phyloP scores from a whole-genome alignment of 2,888 invertebrate genomes.

The Drosophila kuntzei region DNA sequence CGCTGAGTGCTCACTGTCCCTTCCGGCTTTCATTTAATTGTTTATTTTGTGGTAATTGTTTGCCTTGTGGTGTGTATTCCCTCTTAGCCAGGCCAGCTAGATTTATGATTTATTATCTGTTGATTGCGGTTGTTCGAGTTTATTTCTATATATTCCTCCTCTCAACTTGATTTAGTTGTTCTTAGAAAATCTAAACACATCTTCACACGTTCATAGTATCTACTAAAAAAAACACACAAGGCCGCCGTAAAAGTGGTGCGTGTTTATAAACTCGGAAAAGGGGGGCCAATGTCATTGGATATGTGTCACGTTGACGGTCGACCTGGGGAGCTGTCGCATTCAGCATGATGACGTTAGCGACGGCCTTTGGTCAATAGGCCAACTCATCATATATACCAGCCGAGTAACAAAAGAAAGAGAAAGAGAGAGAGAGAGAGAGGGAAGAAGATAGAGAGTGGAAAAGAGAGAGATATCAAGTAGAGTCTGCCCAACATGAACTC shows the following conservation, averaged over 20 bases:
- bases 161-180: conserved; percentile 6
- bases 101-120: conserved; percentile 57
- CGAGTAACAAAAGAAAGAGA: neutral
- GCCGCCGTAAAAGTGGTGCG: conserved; percentile 12
- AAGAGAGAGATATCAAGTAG: neutral
- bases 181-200: neutral
- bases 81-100: conserved; percentile 30
- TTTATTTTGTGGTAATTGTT: conserved; percentile 76
- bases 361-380: conserved; percentile 34
- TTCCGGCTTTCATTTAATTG: conserved; percentile 69
- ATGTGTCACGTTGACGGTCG: conserved; percentile 45
- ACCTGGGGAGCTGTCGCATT: conserved; percentile 15
- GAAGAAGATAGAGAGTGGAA: neutral
- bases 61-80: conserved; percentile 66
- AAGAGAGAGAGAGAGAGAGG: neutral
- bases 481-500: conserved; percentile 7
- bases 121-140: conserved; percentile 20
- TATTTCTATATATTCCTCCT: neutral
- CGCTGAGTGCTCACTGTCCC: conserved; percentile 22
- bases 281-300: conserved; percentile 43
- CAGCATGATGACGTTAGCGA: conserved; percentile 39
- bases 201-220: neutral
- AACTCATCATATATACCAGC: conserved; percentile 38
- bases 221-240: neutral
- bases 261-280: conserved; percentile 15